phyloP scores from a whole-genome alignment of 2,888 invertebrate genomes.

The Deilephila elpenor region DNA sequence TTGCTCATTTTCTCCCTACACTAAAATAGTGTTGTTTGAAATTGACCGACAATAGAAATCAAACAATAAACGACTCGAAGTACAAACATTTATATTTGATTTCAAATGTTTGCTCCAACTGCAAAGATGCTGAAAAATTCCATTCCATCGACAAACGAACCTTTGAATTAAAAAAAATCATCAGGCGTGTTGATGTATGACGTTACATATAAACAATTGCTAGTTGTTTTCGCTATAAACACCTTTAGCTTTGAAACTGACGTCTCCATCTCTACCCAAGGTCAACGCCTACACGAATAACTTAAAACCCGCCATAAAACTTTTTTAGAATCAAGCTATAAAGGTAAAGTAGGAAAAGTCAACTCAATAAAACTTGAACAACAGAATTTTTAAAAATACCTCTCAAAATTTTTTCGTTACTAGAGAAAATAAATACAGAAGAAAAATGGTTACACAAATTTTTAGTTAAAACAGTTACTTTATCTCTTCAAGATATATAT shows the following conservation, averaged over 20 bases:
- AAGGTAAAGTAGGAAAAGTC: conserved; percentile 5
- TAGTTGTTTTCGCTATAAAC: not conserved
- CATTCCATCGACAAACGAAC: not conserved
- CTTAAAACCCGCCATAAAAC: conserved; percentile 15
- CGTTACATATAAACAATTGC: conserved; percentile 16
- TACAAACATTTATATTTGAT: too few relatives aligned
- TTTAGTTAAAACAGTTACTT: too few relatives aligned
- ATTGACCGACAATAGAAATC: too few relatives aligned
- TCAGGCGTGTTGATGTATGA: not conserved
- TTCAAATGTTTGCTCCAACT: too few relatives aligned
- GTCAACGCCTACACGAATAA: conserved; percentile 30
- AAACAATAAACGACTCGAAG: too few relatives aligned
- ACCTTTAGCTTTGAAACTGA: not conserved
- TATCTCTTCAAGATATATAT: too few relatives aligned
- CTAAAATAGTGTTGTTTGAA: too few relatives aligned
- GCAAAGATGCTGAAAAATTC: conserved; percentile 12
- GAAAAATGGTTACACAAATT: too few relatives aligned
- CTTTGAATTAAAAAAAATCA: not conserved
- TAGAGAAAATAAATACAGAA: not conserved
- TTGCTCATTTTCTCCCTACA: too few relatives aligned
- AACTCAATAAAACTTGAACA: not conserved
- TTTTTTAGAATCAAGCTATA: conserved; percentile 2
- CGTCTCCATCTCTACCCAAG: not conserved
- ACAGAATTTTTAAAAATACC: not conserved
- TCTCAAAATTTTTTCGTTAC: not conserved